These are phyloP conservation scores for Musca domestica DNA, from an alignment of 1,140 invertebrate species.

Conservation along the genomic window DNA sequence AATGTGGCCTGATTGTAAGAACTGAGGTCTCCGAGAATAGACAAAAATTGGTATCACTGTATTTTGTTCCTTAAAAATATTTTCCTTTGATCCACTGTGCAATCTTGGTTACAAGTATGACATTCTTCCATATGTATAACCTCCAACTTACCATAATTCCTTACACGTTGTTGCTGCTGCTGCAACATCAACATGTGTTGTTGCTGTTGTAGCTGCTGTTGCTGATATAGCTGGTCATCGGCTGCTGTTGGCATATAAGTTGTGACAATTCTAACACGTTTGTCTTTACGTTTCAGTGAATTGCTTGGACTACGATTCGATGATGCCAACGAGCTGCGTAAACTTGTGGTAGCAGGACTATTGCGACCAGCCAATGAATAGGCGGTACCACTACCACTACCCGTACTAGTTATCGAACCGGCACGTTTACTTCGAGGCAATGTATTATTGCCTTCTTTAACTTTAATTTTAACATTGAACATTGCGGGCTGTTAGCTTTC, in stretches of 20 bases:
- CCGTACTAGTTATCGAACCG: constrained; percentile 26
- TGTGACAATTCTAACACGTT: constrained; percentile 48
- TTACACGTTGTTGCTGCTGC: constrained; percentile 23
- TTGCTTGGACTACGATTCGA: constrained; percentile 45
- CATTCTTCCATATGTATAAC: not conserved
- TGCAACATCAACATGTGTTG: not conserved
- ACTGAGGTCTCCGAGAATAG: too few relatives aligned
- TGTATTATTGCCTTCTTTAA: constrained; percentile 52
- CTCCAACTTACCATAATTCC: constrained; percentile 42
- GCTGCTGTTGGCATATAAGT: constrained; percentile 25
- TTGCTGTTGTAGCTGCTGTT: not conserved
- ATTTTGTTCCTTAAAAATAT: not conserved
- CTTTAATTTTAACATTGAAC: constrained; percentile 55
- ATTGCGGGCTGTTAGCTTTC: constrained; percentile 32
- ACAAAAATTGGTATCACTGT: too few relatives aligned
- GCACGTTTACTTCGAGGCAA: constrained; percentile 42
- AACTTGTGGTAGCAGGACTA: constrained; percentile 45
- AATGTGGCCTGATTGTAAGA: too few relatives aligned
- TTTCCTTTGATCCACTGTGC: not conserved
- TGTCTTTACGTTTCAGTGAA: constrained; percentile 46
- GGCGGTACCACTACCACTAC: constrained; percentile 14
- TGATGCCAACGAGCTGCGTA: constrained; percentile 47
- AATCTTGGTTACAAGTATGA: not conserved
- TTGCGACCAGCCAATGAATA: constrained; percentile 34
- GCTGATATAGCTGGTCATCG: constrained; percentile 1